Evolutionary conservation across 1,140 invertebrate species (phyloP), one percentile per base, ranked within the genome.

Genomic region (Anoplolepis gracilipes): DNA sequence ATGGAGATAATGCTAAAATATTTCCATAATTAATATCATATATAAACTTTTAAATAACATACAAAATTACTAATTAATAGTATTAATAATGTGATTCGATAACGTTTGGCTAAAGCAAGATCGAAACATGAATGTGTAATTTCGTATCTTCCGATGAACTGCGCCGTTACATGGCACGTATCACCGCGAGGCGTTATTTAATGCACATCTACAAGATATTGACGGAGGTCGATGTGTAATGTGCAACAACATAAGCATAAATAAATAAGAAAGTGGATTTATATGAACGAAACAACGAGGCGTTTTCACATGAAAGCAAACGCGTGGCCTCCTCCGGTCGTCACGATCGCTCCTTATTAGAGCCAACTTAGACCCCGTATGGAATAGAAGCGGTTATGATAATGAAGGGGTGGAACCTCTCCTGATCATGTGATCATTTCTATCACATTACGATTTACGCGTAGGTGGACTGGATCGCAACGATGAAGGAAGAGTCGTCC

Each of bases 361-460:
- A 67, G 53, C 42, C 42, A 67, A 33, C 53, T 49, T 46, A 73
- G n/a, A 30, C 16, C 59, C 33, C 25, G 49, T 76, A 84, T 22
- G 28, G 67, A 6, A 42, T 79, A 55, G 72, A 85, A 91, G 81
- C 70, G n/a, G 84, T 91, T 91, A 90, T 84, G 86, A 64, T 91
- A 90, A 89, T 91, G 61, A 89, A 49, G 61, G 78, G 84, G 77
- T 33, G 65, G 72, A 70, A 53, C 25, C 25, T 49, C 42, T 75
- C 36, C 25, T 19, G 59, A 22, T 53, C 82, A 75, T 57, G 72
- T 78, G 65, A 86, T 82, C 53, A 78, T 88, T 87, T 84, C 46
- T 73, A 57, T 3, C 65, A 87, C 33, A 55, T 73, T 53, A 64
- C 57, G 72, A 73, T 79, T 42, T 36, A 16, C 73, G 25, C n/a